Evolutionary conservation across 2,888 invertebrate genomes (phyloP).

Genomic region (Plusia festucae): DNA sequence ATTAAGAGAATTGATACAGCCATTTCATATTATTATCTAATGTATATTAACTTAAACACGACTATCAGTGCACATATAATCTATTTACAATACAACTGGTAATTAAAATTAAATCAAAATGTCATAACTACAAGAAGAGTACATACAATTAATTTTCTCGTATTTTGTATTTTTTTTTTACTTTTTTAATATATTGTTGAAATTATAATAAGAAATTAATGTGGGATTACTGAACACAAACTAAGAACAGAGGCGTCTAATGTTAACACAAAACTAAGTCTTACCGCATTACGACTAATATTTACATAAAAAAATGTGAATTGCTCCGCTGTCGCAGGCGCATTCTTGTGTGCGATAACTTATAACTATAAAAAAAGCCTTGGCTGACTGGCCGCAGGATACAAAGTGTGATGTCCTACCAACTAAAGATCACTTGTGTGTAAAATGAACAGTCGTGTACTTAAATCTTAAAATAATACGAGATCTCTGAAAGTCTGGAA

Average conservation of each 20-base stretch:
- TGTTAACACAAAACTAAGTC: slow-evolving; percentile 67
- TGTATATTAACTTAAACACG: slow-evolving; percentile 79
- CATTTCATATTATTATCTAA: slow-evolving; percentile 79
- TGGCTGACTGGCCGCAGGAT: slow-evolving; percentile 72
- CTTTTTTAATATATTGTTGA: slow-evolving; percentile 73
- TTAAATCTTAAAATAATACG: slow-evolving; percentile 86
- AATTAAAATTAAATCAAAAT: slow-evolving; percentile 71
- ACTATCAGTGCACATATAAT: slow-evolving; percentile 86
- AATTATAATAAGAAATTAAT: slow-evolving; percentile 72
- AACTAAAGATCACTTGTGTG: slow-evolving; percentile 82
- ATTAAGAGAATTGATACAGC: slow-evolving; percentile 80
- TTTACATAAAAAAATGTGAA: slow-evolving; percentile 72
- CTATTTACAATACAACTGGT: slow-evolving; percentile 83
- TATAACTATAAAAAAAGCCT: slow-evolving; percentile 67
- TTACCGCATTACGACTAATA: slow-evolving; percentile 70
- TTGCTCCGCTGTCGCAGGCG: slow-evolving; percentile 57
- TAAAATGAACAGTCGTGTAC: slow-evolving; percentile 85
- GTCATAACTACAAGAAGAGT: slow-evolving; percentile 69
- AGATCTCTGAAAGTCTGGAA: slow-evolving; percentile 90
- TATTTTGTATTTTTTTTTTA: slow-evolving; percentile 68
- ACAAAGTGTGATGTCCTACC: slow-evolving; percentile 65
- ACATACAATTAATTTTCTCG: slow-evolving; percentile 70
- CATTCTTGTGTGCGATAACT: slow-evolving; percentile 68
- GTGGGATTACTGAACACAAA: slow-evolving; percentile 78
- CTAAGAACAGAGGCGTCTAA: slow-evolving; percentile 70